Percentiles rank a stretch among this genome's conserved stretches.
Evolutionary conservation across 2,888 invertebrate genomes (phyloP).

Genomic region (Hirtodrosophila confusa): DNA sequence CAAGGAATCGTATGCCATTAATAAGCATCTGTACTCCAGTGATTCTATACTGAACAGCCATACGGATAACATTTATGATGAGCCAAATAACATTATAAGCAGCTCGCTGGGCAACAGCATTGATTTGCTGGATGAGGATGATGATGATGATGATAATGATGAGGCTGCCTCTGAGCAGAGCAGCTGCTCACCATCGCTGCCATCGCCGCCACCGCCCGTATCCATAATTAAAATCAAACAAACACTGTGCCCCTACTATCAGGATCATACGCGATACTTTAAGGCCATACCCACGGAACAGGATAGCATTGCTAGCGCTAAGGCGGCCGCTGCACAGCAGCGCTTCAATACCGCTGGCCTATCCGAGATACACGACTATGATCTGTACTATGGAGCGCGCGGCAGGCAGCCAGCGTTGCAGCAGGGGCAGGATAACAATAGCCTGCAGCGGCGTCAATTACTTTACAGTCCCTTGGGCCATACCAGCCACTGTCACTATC

Average conservation of each 20-base stretch:
- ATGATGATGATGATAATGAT: slow-evolving; percentile 54
- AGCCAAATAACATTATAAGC: slow-evolving; percentile 83
- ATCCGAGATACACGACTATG: slow-evolving; percentile 83
- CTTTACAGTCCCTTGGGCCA: slow-evolving; percentile 83
- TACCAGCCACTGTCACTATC: slow-evolving; percentile 78
- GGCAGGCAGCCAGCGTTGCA: slow-evolving; percentile 40
- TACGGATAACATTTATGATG: slow-evolving; percentile 84
- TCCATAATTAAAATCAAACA: slow-evolving; percentile 77
- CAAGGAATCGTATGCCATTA: slow-evolving; percentile 81
- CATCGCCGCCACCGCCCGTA: slow-evolving; percentile 78
- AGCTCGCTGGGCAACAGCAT: slow-evolving; percentile 81
- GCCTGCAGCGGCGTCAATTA: slow-evolving; percentile 76
- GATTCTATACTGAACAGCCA: slow-evolving; percentile 83
- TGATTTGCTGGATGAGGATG: slow-evolving; percentile 74
- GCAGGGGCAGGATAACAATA: slow-evolving; percentile 53
- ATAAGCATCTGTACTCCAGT: slow-evolving; percentile 83
- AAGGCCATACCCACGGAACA: slow-evolving; percentile 83
- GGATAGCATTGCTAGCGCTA: slow-evolving; percentile 79
- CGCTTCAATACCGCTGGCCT: slow-evolving; percentile 80
- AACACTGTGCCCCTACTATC: slow-evolving; percentile 81
- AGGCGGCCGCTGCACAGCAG: slow-evolving; percentile 78
- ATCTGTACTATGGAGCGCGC: slow-evolving; percentile 82
- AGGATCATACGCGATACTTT: slow-evolving; percentile 82
- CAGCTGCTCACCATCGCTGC: slow-evolving; percentile 70
- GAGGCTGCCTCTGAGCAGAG: slow-evolving; percentile 72